A percentile compares a stretch with the other conserved stretches of the same genome.
Evolutionary conservation across 2,113 vertebrate species (phyloP).

Genomic region (Triplophysa rosa): DNA sequence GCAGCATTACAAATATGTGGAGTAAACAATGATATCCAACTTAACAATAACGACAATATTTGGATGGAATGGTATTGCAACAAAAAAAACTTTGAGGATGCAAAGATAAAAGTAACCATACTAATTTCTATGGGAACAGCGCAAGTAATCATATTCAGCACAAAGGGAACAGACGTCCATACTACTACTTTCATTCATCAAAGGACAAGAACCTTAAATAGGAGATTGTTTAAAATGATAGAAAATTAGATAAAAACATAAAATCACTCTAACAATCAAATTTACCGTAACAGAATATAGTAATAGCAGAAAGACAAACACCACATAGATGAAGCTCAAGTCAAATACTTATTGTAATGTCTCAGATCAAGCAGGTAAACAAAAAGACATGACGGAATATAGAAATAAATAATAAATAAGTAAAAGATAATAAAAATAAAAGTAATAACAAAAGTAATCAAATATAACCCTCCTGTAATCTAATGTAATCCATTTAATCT

Average conservation of each 20-base stretch:
- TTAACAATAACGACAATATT: neutral
- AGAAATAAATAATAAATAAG: slow-evolving; percentile 8
- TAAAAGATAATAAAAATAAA: no score
- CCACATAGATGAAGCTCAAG: neutral
- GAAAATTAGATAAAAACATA: neutral
- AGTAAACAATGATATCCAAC: neutral
- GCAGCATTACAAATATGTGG: neutral
- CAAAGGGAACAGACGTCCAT: neutral
- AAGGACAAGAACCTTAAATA: neutral
- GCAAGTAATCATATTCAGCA: no score
- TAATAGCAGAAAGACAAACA: neutral
- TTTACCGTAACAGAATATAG: neutral
- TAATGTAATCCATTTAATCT: neutral
- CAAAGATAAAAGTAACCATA: neutral
- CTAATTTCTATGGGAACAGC: neutral
- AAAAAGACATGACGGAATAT: neutral
- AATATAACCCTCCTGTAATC: neutral
- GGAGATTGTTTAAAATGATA: slow-evolving; percentile 1
- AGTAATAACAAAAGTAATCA: neutral
- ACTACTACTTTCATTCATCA: neutral
- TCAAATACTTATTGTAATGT: neutral
- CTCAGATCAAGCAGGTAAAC: slow-evolving; percentile 1
- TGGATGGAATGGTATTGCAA: neutral
- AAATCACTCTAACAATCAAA: neutral
- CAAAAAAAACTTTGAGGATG: neutral